Evolutionary conservation across 2,888 invertebrate genomes (phyloP).

Genomic region (Spilosoma lubricipeda): DNA sequence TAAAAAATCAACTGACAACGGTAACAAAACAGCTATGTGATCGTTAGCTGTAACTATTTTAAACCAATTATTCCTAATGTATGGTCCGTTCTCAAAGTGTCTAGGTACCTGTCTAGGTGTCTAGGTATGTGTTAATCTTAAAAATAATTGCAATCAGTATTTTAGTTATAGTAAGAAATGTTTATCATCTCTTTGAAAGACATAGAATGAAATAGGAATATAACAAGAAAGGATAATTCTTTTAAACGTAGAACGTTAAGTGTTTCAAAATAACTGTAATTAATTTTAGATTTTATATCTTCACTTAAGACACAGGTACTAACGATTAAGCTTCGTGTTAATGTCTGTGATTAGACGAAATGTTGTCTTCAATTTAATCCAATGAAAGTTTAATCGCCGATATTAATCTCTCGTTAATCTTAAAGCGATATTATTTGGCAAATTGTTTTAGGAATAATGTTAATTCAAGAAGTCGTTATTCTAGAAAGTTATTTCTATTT

Average conservation of each 20-base stretch:
- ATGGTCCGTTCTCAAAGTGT: too few relatives aligned
- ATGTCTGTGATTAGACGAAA: constrained; percentile 38
- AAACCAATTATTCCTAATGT: too few relatives aligned
- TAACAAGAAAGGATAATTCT: background rate
- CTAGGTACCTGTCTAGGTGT: too few relatives aligned
- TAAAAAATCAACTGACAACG: background rate
- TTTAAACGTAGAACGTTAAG: background rate
- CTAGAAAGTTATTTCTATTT: background rate
- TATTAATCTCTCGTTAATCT: constrained; percentile 46
- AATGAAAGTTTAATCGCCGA: constrained; percentile 50
- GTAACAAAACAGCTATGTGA: too few relatives aligned
- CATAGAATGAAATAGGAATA: background rate
- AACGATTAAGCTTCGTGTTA: constrained; percentile 30
- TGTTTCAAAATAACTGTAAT: background rate
- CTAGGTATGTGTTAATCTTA: too few relatives aligned
- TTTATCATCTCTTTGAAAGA: background rate
- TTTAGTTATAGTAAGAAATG: background rate
- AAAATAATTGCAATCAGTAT: too few relatives aligned
- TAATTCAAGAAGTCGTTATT: background rate
- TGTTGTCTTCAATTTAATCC: constrained; percentile 42
- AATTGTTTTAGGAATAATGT: background rate
- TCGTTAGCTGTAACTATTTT: too few relatives aligned
- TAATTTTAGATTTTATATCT: constrained; percentile 16
- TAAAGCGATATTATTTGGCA: background rate
- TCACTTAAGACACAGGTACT: constrained; percentile 10